Conservation (phyloP, 2,888 invertebrate genomes). For the Neoascia interrupta region DNA sequence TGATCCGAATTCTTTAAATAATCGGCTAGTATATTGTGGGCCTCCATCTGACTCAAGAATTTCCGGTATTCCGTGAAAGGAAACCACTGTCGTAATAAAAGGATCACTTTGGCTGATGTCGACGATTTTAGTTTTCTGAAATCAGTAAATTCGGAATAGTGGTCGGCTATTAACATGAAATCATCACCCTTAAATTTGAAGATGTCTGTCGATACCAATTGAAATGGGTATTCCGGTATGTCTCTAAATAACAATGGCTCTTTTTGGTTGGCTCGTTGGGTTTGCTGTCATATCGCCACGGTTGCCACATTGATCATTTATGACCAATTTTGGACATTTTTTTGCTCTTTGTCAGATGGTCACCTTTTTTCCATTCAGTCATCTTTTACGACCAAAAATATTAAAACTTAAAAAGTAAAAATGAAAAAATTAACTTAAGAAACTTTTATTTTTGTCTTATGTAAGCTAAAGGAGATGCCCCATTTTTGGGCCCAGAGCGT, state of each 20-base stretch:
- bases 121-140: neutral
- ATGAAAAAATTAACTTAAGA: no score
- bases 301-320: no score
- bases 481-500: no score
- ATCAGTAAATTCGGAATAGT: constrained; percentile 11
- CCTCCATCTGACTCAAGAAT: constrained; percentile 6
- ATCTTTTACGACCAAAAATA: no score
- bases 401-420: no score
- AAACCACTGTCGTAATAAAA: neutral
- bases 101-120: neutral
- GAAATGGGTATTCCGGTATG: constrained; percentile 5
- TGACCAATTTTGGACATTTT: no score
- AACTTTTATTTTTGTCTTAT: no score
- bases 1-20: neutral
- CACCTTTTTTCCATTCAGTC: no score
- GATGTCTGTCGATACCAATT: neutral
- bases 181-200: constrained; percentile 7
- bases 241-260: neutral
- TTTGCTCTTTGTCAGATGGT: no score
- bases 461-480: no score
- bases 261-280: neutral
- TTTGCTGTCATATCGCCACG: constrained; percentile 19
- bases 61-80: constrained; percentile 15
- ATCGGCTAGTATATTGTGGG: neutral
- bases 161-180: constrained; percentile 7